These are phyloP conservation scores for Alethe diademata DNA, from an alignment of 2,113 vertebrate species.

Conservation along the genomic window DNA sequence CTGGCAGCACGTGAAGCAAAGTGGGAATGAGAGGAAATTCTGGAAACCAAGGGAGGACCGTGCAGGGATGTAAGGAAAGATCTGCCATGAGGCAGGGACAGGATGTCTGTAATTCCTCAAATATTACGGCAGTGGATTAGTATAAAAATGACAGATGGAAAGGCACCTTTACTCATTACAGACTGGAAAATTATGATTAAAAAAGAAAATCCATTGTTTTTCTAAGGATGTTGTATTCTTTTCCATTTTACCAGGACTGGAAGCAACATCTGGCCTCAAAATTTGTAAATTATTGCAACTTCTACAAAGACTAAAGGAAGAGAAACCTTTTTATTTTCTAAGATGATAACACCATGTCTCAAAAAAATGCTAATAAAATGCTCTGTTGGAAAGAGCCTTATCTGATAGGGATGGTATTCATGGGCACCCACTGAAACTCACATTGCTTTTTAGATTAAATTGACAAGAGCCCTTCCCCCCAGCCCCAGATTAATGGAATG, in stretches of 20 bases:
- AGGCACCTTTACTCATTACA: background rate
- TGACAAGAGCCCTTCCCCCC: background rate
- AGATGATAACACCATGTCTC: background rate
- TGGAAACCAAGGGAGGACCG: background rate
- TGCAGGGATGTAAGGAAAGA: background rate
- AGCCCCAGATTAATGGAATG: constrained; percentile 8
- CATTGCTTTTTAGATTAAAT: constrained; percentile 22
- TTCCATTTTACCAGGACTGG: background rate
- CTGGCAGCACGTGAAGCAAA: background rate
- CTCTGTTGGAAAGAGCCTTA: constrained; percentile 1
- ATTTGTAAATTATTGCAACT: background rate
- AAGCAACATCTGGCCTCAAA: background rate
- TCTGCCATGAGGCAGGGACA: background rate
- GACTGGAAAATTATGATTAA: background rate
- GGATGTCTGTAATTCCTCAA: background rate
- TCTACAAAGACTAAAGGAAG: background rate
- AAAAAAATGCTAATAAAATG: constrained; percentile 31
- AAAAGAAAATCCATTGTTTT: background rate
- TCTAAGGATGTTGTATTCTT: background rate
- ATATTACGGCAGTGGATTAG: background rate
- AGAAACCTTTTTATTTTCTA: background rate
- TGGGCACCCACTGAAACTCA: background rate
- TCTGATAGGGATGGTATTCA: constrained; percentile 7
- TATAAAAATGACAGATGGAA: background rate
- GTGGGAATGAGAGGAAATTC: background rate